Conservation (phyloP, 2,888 invertebrate species). For the Monoplex corrugatus region DNA sequence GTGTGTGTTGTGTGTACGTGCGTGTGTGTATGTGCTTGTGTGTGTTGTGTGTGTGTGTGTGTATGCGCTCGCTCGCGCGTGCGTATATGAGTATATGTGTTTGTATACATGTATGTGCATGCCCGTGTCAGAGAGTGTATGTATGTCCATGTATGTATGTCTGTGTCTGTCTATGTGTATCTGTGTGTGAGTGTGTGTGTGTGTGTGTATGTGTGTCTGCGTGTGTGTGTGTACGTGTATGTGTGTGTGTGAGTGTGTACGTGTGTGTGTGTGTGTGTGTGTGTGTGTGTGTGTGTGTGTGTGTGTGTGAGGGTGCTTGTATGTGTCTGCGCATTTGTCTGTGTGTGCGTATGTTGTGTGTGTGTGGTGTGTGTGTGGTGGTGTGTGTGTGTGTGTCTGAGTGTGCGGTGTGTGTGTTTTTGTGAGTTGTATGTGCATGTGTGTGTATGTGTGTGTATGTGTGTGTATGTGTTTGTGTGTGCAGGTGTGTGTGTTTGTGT, state of each 20-base stretch:
- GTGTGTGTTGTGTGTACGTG: neutral
- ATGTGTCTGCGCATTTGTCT: no score
- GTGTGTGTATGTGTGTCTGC: no score
- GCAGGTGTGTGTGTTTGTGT: no score
- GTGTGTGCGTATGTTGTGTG: no score
- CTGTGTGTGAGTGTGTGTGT: neutral
- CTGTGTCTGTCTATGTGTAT: neutral
- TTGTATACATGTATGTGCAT: neutral
- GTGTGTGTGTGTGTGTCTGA: no score
- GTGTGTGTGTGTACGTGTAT: neutral
- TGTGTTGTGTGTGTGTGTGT: neutral
- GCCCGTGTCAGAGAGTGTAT: no score
- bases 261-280: neutral
- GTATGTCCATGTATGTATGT: neutral
- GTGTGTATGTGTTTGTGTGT: no score
- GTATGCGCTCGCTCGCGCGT: neutral
- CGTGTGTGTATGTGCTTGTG: neutral
- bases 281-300: slow-evolving; percentile 6
- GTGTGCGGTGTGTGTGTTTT: no score
- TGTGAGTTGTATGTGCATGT: no score
- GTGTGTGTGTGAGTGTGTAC: neutral
- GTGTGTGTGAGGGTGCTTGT: neutral
- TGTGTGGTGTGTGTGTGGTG: neutral
- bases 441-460: no score
- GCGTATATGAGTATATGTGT: no score